These are phyloP conservation scores for Drosophila setifemur DNA, from an alignment of 1,140 invertebrate genomes.

Conservation along the genomic window DNA sequence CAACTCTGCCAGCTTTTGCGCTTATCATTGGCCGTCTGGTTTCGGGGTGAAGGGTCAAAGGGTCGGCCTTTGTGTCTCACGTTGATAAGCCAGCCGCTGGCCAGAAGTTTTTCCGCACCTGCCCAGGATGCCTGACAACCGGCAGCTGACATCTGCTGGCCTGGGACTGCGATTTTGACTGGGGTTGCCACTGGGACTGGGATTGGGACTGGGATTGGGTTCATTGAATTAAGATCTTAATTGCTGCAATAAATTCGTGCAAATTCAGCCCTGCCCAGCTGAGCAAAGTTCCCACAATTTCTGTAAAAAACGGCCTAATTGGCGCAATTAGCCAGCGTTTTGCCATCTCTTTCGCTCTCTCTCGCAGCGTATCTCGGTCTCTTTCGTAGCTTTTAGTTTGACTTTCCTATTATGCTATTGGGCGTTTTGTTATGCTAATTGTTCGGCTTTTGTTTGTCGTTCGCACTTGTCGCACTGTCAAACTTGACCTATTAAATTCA, in stretches of 20 bases:
- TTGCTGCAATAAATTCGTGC: slow-evolving; percentile 74
- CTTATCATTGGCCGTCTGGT: slow-evolving; percentile 18
- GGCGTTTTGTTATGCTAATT: slow-evolving; percentile 59
- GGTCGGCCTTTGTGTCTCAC: slow-evolving; percentile 14
- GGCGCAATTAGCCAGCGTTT: slow-evolving; percentile 67
- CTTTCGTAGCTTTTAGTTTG: slow-evolving; percentile 19
- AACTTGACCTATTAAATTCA: slow-evolving; percentile 65
- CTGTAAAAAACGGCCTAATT: slow-evolving; percentile 65
- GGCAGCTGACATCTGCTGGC: slow-evolving; percentile 13
- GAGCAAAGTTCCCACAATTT: slow-evolving; percentile 69
- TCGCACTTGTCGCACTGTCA: slow-evolving; percentile 35
- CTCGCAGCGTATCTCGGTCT: slow-evolving; percentile 7
- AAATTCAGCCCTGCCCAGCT: slow-evolving; percentile 49
- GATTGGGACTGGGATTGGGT: slow-evolving; percentile 8
- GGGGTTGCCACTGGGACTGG: neutral
- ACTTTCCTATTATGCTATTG: slow-evolving; percentile 48
- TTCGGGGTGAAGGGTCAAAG: slow-evolving; percentile 26
- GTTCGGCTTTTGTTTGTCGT: slow-evolving; percentile 32
- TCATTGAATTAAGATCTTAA: slow-evolving; percentile 76
- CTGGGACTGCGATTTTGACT: neutral
- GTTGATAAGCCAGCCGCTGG: slow-evolving; percentile 37
- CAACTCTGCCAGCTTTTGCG: slow-evolving; percentile 15
- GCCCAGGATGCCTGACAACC: slow-evolving; percentile 27
- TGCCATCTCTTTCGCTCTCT: slow-evolving; percentile 23
- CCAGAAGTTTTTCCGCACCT: slow-evolving; percentile 27